Percentiles rank a stretch among this genome's conserved stretches.
Conservation (phyloP, 2,888 invertebrate genomes). For the Agrotis segetum region DNA sequence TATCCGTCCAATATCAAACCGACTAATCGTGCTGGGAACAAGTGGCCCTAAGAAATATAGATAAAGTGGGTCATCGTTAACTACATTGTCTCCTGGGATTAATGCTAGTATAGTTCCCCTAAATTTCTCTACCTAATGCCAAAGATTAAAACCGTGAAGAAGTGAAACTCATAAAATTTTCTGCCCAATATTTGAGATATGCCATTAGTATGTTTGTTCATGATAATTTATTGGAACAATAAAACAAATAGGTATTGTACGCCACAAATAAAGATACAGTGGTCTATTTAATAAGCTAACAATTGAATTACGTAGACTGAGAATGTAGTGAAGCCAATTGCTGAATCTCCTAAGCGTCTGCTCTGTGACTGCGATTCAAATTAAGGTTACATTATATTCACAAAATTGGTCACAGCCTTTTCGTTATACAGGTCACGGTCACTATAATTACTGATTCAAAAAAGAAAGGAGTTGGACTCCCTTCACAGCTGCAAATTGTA, state of each 20-base stretch:
- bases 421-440: too few relatives aligned
- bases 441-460: too few relatives aligned
- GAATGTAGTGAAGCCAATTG: neutral
- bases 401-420: too few relatives aligned
- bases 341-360: neutral
- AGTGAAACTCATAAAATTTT: neutral
- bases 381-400: too few relatives aligned
- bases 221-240: neutral
- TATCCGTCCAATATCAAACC: slow-evolving; percentile 69
- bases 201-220: too few relatives aligned
- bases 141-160: slow-evolving; percentile 22
- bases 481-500: neutral
- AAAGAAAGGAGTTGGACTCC: neutral
- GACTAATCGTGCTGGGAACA: slow-evolving; percentile 71
- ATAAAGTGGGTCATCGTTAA: slow-evolving; percentile 85
- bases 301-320: too few relatives aligned
- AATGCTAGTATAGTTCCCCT: slow-evolving; percentile 77
- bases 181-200: too few relatives aligned
- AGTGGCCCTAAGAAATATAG: slow-evolving; percentile 72
- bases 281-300: neutral
- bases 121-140: slow-evolving; percentile 72
- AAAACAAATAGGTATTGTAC: neutral
- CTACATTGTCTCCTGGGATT: slow-evolving; percentile 82
- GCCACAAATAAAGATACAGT: neutral
- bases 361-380: neutral